Evolutionary conservation across 2,888 invertebrate genomes (phyloP).

Genomic region (Craniophora ligustri): DNA sequence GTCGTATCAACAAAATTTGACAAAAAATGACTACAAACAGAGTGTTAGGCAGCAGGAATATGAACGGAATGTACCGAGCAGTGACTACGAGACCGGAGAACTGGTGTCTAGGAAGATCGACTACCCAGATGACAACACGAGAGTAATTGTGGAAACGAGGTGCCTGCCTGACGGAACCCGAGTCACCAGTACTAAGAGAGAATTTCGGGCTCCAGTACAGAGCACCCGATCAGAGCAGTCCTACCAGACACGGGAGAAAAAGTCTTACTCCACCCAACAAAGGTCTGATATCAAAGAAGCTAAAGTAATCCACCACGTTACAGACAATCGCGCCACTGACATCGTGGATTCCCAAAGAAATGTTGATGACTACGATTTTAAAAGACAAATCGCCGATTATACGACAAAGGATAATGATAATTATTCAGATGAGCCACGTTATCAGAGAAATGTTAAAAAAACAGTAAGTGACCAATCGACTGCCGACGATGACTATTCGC

Average conservation of each 20-base stretch:
- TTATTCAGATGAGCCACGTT: slow-evolving; percentile 47
- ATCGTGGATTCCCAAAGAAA: slow-evolving; percentile 77
- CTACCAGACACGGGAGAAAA: slow-evolving; percentile 72
- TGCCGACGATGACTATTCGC: slow-evolving; percentile 45
- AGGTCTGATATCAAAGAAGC: slow-evolving; percentile 68
- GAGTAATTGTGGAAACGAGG: slow-evolving; percentile 91
- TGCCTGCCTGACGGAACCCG: slow-evolving; percentile 90
- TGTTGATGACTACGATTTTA: slow-evolving; percentile 76
- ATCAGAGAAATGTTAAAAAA: slow-evolving; percentile 47
- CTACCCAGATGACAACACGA: slow-evolving; percentile 90
- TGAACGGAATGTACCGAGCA: slow-evolving; percentile 63
- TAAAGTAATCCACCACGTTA: slow-evolving; percentile 62
- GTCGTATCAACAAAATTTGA: slow-evolving; percentile 39
- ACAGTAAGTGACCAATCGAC: slow-evolving; percentile 50
- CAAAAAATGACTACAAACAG: slow-evolving; percentile 43
- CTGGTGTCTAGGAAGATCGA: slow-evolving; percentile 88
- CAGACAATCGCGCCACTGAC: slow-evolving; percentile 61
- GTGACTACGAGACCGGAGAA: slow-evolving; percentile 75
- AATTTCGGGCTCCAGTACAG: slow-evolving; percentile 85
- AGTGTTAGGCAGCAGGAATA: slow-evolving; percentile 43
- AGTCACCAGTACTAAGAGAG: slow-evolving; percentile 91
- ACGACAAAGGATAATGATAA: slow-evolving; percentile 52
- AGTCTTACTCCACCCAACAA: slow-evolving; percentile 68
- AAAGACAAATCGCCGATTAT: slow-evolving; percentile 60
- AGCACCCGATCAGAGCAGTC: slow-evolving; percentile 74